A percentile compares a stretch with the other conserved stretches of the same genome.
Evolutionary conservation across 1,140 invertebrate species (phyloP).

Genomic region (Vollenhovia emeryi): DNA sequence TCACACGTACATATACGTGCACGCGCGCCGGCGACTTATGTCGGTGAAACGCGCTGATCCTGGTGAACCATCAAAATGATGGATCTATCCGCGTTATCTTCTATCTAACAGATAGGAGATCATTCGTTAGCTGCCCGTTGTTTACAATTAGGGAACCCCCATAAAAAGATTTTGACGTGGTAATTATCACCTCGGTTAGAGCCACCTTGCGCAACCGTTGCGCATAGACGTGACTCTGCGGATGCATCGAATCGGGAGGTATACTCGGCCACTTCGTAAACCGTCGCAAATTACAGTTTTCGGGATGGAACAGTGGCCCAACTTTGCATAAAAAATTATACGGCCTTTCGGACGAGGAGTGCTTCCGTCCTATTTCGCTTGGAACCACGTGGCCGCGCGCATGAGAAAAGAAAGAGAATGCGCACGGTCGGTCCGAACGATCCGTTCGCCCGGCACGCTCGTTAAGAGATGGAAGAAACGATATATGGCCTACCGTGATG

Average conservation of each 20-base stretch:
- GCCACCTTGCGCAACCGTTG: conserved; percentile 56
- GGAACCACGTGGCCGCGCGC: conserved; percentile 9
- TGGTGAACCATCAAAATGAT: conserved; percentile 42
- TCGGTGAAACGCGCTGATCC: neutral
- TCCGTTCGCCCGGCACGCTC: conserved; percentile 26
- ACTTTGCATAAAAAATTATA: conserved; percentile 76
- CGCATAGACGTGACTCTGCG: conserved; percentile 29
- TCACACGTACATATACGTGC: neutral
- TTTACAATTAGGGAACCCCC: conserved; percentile 67
- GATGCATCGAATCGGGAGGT: conserved; percentile 66
- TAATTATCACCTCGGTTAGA: conserved; percentile 75
- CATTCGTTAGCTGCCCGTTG: conserved; percentile 71
- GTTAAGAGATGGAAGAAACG: conserved; percentile 56
- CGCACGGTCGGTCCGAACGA: conserved; percentile 34
- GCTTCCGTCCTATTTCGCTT: conserved; percentile 51
- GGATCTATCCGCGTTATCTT: conserved; percentile 61
- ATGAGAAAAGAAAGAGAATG: conserved; percentile 31
- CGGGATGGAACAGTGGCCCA: conserved; percentile 60
- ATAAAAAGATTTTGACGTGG: conserved; percentile 73
- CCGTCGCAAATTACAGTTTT: conserved; percentile 76
- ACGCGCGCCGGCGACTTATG: neutral
- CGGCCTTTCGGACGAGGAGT: conserved; percentile 43
- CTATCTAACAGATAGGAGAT: conserved; percentile 62
- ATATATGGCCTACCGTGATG: conserved; percentile 55
- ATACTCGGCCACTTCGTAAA: conserved; percentile 51